Evolutionary conservation across 2,113 vertebrate species (phyloP).

Genomic region (Rhagologus leucostigma): DNA sequence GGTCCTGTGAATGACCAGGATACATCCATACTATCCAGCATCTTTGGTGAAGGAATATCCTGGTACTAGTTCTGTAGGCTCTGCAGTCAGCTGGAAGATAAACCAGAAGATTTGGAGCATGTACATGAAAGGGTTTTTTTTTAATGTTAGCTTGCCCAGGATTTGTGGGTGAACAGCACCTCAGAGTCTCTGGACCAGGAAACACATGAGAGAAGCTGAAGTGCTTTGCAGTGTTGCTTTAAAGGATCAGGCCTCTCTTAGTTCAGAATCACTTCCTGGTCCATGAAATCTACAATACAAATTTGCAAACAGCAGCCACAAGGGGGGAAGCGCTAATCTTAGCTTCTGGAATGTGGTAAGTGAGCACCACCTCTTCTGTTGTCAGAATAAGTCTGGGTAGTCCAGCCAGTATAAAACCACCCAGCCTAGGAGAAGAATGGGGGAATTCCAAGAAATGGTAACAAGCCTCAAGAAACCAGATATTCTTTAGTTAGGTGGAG

Average conservation of each 20-base stretch:
- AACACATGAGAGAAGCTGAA: accelerated
- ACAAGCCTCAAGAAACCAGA: too few relatives aligned
- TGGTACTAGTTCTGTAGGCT: neutral
- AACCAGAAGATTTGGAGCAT: neutral
- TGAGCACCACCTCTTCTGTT: too few relatives aligned
- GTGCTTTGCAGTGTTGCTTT: neutral
- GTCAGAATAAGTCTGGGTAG: neutral
- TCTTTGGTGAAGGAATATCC: neutral
- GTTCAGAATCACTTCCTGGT: neutral
- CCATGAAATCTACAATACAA: neutral
- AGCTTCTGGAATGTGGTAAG: neutral
- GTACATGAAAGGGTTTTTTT: neutral
- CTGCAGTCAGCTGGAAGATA: neutral
- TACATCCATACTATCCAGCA: neutral
- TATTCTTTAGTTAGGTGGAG: neutral
- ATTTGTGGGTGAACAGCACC: neutral
- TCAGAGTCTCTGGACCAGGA: neutral
- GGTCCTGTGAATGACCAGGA: neutral
- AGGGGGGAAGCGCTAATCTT: neutral
- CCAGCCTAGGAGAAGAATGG: neutral
- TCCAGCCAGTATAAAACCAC: neutral
- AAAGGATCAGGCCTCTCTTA: neutral
- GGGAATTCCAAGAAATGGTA: neutral
- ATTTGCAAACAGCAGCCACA: neutral
- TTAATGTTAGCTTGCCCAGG: neutral